Percentiles rank a stretch among this genome's conserved stretches.
Conservation (phyloP, 2,113 vertebrate genomes). For the Pollimyrus isidori region DNA sequence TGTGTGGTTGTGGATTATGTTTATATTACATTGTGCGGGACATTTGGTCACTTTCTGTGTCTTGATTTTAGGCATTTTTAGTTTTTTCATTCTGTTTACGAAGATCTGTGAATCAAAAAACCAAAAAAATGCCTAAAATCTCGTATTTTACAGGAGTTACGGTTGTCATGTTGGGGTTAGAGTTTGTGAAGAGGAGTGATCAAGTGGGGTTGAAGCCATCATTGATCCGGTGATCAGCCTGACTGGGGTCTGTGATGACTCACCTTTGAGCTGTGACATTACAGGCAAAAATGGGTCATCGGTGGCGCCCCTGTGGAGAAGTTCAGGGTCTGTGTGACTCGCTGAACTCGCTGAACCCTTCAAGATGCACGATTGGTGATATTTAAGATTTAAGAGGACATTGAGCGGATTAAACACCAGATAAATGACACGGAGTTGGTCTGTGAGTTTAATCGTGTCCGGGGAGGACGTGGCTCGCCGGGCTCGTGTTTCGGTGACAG, state of each 20-base stretch:
- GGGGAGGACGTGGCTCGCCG: not conserved
- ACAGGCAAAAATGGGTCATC: not conserved
- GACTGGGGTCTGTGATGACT: not conserved
- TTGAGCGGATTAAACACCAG: not conserved
- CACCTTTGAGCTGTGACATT: not conserved
- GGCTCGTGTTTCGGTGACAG: not conserved
- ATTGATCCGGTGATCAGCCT: not conserved
- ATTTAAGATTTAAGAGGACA: not conserved
- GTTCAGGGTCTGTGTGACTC: not conserved
- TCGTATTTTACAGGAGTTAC: too few relatives aligned
- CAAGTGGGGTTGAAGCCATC: not conserved
- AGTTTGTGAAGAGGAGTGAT: not conserved
- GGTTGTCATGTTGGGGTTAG: too few relatives aligned
- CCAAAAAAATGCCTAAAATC: too few relatives aligned
- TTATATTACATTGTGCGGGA: too few relatives aligned
- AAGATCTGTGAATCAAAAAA: too few relatives aligned
- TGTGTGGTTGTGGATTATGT: too few relatives aligned
- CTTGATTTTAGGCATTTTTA: too few relatives aligned
- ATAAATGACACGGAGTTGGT: not conserved
- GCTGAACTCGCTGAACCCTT: not conserved
- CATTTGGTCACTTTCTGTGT: too few relatives aligned
- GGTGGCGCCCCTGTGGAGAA: not conserved
- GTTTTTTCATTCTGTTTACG: too few relatives aligned
- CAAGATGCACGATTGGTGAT: not conserved
- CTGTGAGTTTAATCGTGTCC: not conserved